phyloP scores from a whole-genome alignment of 2,797 vertebrate species.

The Erethizon dorsatum region DNA sequence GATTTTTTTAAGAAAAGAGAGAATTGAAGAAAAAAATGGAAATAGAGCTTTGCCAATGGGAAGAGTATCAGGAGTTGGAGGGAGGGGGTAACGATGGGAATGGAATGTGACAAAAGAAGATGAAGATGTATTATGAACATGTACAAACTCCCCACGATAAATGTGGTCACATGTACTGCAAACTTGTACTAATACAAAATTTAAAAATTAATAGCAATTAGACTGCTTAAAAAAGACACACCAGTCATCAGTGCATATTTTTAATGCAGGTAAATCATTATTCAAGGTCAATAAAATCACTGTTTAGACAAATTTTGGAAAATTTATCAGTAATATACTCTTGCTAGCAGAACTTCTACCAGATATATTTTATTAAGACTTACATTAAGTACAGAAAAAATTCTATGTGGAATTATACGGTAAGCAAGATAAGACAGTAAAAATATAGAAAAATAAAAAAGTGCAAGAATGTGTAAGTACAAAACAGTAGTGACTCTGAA shows the following conservation, averaged over 20 bases:
- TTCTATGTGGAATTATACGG: not conserved
- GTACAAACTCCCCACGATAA: not conserved
- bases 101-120: not conserved
- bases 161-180: not conserved
- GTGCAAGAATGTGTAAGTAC: not conserved
- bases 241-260: not conserved
- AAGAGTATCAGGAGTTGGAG: not conserved
- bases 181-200: not conserved
- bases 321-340: not conserved
- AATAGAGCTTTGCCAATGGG: not conserved
- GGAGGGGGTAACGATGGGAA: not conserved
- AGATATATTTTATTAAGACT: not conserved
- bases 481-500: not conserved
- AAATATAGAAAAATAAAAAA: not conserved
- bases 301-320: not conserved
- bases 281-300: not conserved
- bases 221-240: not conserved
- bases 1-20: not conserved
- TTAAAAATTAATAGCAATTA: not conserved
- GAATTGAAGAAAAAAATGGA: not conserved
- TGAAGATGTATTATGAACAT: not conserved
- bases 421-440: not conserved
- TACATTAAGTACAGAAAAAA: not conserved
- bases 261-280: not conserved
- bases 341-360: not conserved